These are phyloP conservation scores for Sinohyriopsis cumingii DNA, from an alignment of 2,888 invertebrate genomes.

Conservation along the genomic window DNA sequence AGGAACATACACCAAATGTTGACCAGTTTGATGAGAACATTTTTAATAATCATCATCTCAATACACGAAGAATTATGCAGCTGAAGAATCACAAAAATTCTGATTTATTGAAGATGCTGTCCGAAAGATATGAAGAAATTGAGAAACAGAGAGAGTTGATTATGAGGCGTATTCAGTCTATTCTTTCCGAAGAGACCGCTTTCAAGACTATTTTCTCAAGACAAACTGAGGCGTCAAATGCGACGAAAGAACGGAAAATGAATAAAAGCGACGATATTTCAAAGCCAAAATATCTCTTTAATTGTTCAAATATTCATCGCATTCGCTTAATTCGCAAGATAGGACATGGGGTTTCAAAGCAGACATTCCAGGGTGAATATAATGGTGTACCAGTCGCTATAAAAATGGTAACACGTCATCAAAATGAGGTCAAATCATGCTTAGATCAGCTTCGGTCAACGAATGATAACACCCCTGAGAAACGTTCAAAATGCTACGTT, in stretches of 20 bases:
- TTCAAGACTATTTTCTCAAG: slow-evolving; percentile 4
- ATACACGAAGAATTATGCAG: slow-evolving; percentile 30
- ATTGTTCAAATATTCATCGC: slow-evolving; percentile 60
- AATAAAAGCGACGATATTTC: not conserved
- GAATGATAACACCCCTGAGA: slow-evolving; percentile 21
- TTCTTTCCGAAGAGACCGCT: slow-evolving; percentile 3
- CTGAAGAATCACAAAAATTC: slow-evolving; percentile 11
- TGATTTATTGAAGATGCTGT: slow-evolving; percentile 16
- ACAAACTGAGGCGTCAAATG: not conserved
- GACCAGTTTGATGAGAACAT: slow-evolving; percentile 2
- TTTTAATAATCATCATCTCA: slow-evolving; percentile 9
- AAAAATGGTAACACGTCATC: slow-evolving; percentile 68
- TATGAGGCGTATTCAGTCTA: slow-evolving; percentile 8
- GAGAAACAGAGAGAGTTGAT: slow-evolving; percentile 22
- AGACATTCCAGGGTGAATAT: slow-evolving; percentile 62
- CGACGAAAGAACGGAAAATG: not conserved
- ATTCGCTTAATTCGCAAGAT: slow-evolving; percentile 60
- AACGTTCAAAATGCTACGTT: slow-evolving; percentile 53
- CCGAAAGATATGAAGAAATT: slow-evolving; percentile 21
- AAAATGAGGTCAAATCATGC: slow-evolving; percentile 61
- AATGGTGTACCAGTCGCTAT: slow-evolving; percentile 57
- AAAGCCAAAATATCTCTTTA: slow-evolving; percentile 41
- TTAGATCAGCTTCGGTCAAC: slow-evolving; percentile 37
- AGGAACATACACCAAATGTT: slow-evolving; percentile 1
- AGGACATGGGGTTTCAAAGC: slow-evolving; percentile 68